Conservation (phyloP, 2,113 vertebrate species). For the Lagopus leucura region DNA sequence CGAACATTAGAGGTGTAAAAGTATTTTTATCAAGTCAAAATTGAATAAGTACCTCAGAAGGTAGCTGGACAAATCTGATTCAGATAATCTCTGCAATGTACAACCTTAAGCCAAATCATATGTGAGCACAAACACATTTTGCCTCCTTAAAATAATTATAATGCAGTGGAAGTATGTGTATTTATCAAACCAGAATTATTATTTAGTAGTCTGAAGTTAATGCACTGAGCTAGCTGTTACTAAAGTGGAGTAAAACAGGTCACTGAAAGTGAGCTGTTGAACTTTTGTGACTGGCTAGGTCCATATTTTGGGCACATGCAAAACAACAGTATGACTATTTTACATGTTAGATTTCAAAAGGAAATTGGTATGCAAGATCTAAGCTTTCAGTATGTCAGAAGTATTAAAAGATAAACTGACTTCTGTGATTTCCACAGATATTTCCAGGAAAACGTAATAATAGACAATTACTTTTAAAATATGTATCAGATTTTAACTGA, state of each 20-base stretch:
- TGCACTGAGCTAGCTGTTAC: background rate
- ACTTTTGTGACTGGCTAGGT: background rate
- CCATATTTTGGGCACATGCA: background rate
- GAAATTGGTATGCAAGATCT: background rate
- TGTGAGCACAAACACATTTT: fast-evolving
- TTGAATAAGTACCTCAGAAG: background rate
- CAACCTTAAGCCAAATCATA: background rate
- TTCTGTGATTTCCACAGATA: background rate
- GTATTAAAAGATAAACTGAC: background rate
- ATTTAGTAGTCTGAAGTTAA: background rate
- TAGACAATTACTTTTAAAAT: background rate
- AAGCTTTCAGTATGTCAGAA: background rate
- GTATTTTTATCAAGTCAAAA: background rate
- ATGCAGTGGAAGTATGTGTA: background rate
- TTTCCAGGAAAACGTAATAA: background rate
- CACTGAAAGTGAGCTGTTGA: background rate
- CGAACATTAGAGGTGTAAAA: background rate
- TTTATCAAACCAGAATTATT: background rate
- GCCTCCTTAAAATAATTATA: background rate
- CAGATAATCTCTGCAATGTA: background rate
- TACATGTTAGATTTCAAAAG: background rate
- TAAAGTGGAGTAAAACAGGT: background rate
- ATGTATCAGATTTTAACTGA: background rate
- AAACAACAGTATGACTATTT: background rate
- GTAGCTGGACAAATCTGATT: background rate